Base-by-base conservation (phyloP, 2,113 vertebrate species). In the Capreolus pygargus region DNA sequence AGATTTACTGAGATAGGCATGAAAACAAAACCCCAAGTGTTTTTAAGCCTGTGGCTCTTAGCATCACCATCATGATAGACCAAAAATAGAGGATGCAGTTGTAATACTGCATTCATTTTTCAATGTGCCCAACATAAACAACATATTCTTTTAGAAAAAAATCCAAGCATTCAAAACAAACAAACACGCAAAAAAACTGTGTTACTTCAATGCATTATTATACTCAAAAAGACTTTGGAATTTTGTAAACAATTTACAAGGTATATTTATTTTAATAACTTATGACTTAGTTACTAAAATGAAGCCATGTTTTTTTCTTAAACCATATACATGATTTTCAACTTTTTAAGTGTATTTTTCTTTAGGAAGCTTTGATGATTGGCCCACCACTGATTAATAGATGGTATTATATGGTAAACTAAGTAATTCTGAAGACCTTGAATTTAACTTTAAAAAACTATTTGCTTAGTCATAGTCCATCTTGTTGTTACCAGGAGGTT, bases 181-280 rank as follows among this genome's bases (percentile, higher is more conserved):
- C 4, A 33, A 57, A 45, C 23, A 74, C 23, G 19, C 21, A 43
- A 39, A 1, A 27, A 27, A 39, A 94, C 16, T 25, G 33, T 58
- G 36, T 70, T 55, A 89, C 27, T 67, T 2, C 17, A 55, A 27
- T 64, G 39, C 27, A 45, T n/a, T 78, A 70, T n/a, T n/a, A 45
- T 50, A 43, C 16, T 86, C 64, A 94, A 45, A 87, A 43, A 93
- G 64, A 64, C 10, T 85, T 85, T 85, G 64, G 54, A 95, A 67
- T 94, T 94, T 45, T 58, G 28, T 45, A 55, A 91, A 93, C 21
- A 84, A 54, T 95, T 87, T 50, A 36, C 25, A 92, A 96, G 57
- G 52, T 81, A 23, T 47, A 52, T n/a, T 84, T 96, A 81, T 45
- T 95, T 83, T 60, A 94, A 25, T 95, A 95, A 91, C 23, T 85